A percentile compares a stretch with the other conserved stretches of the same genome.
Evolutionary conservation across 2,888 invertebrate species (phyloP).

Genomic region (Copidosoma aretas): DNA sequence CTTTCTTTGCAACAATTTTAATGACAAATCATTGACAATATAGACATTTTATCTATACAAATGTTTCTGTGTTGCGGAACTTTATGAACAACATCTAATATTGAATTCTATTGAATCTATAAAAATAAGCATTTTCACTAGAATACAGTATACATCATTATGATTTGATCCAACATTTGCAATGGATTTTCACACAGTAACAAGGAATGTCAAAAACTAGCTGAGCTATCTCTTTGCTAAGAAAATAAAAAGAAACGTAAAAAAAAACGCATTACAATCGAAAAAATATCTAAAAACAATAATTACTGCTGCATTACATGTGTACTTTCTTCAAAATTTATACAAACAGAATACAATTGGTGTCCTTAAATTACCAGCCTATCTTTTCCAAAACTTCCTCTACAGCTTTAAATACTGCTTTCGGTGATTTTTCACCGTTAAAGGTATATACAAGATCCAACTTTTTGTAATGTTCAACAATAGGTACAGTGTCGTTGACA

Average conservation of each 20-base stretch:
- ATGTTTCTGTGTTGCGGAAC: constrained; percentile 12
- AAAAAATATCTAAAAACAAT: constrained; percentile 27
- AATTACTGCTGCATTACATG: constrained; percentile 22
- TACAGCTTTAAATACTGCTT: constrained; percentile 72
- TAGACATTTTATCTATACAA: constrained; percentile 9
- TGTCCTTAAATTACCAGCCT: constrained; percentile 55
- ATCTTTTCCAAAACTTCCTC: constrained; percentile 64
- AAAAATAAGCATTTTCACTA: constrained; percentile 18
- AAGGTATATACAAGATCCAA: constrained; percentile 76
- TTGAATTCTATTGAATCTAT: constrained; percentile 11
- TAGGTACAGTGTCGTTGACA: constrained; percentile 85
- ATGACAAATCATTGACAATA: constrained; percentile 22
- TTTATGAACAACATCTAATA: constrained; percentile 15
- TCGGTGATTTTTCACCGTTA: constrained; percentile 73
- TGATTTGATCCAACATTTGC: constrained; percentile 1
- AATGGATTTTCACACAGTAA: constrained; percentile 6
- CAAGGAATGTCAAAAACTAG: constrained; percentile 33
- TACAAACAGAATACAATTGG: constrained; percentile 33
- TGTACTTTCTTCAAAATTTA: constrained; percentile 23
- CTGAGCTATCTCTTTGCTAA: constrained; percentile 10
- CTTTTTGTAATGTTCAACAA: constrained; percentile 81
- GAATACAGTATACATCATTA: constrained; percentile 13
- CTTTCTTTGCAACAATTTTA: constrained; percentile 2
- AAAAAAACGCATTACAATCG: constrained; percentile 24
- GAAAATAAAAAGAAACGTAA: constrained; percentile 35